A percentile compares a stretch with the other conserved stretches of the same genome.
phyloP scores from a whole-genome alignment of 2,797 vertebrate species.

The Acipenser ruthenus region DNA sequence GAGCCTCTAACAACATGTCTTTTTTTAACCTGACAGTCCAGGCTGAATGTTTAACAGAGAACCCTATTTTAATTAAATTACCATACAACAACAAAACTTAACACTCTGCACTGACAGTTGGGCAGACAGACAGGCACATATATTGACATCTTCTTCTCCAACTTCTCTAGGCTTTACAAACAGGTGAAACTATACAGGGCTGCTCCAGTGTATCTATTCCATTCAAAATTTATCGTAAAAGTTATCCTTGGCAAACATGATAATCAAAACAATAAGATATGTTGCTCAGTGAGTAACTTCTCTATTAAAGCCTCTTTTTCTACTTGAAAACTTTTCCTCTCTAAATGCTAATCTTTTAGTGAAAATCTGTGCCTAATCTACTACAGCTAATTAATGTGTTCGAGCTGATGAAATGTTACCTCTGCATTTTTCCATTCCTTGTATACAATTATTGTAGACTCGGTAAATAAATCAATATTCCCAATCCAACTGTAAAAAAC shows the following conservation, averaged over 20 bases:
- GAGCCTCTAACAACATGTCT: too few species aligned
- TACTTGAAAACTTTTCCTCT: slow-evolving; percentile 55
- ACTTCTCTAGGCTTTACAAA: background rate
- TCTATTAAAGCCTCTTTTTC: slow-evolving; percentile 58
- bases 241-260: slow-evolving; percentile 26
- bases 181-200: too few species aligned
- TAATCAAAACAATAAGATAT: slow-evolving; percentile 43
- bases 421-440: slow-evolving; percentile 60
- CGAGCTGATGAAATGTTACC: slow-evolving; percentile 73
- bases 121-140: background rate
- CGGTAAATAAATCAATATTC: slow-evolving; percentile 81
- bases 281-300: slow-evolving; percentile 43
- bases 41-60: too few species aligned
- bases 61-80: too few species aligned
- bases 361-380: slow-evolving; percentile 73
- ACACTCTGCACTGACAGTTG: too few species aligned
- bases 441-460: slow-evolving; percentile 80
- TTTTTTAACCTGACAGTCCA: too few species aligned
- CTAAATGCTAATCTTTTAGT: slow-evolving; percentile 71
- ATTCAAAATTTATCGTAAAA: slow-evolving; percentile 21
- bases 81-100: too few species aligned
- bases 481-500: slow-evolving; percentile 80
- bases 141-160: background rate
- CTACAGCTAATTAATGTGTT: slow-evolving; percentile 77
- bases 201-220: background rate